Percentiles rank a stretch among this genome's conserved stretches.
Evolutionary conservation across 1,140 invertebrate genomes (phyloP).

Genomic region (Eupeodes corollae): DNA sequence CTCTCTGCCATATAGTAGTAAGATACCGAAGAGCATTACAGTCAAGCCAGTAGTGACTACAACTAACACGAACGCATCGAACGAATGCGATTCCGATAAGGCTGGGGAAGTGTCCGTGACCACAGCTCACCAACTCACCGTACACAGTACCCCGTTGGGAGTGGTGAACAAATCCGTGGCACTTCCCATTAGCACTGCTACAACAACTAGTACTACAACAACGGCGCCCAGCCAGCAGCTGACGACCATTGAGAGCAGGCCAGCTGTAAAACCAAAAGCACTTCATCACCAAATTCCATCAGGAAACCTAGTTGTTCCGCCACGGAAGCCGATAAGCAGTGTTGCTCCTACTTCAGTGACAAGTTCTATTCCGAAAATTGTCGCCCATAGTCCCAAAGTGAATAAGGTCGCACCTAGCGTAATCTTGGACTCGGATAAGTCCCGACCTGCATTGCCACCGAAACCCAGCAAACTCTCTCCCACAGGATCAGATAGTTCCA

Average conservation of each 20-base stretch:
- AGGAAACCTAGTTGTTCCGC: constrained; percentile 30
- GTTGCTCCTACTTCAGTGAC: constrained; percentile 63
- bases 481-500: constrained; percentile 12
- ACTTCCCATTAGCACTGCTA: constrained; percentile 12
- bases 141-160: constrained; percentile 53
- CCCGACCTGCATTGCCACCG: constrained; percentile 57
- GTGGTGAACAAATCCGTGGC: constrained; percentile 48
- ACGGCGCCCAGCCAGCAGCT: constrained; percentile 13
- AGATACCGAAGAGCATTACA: constrained; percentile 31
- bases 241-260: constrained; percentile 6
- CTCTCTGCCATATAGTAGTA: constrained; percentile 19
- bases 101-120: background rate
- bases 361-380: constrained; percentile 50
- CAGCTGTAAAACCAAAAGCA: constrained; percentile 24
- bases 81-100: constrained; percentile 5
- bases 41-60: constrained; percentile 25
- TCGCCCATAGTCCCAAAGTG: constrained; percentile 46
- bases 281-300: constrained; percentile 16
- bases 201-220: background rate
- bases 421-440: constrained; percentile 38
- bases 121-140: constrained; percentile 41
- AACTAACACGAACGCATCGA: constrained; percentile 8
- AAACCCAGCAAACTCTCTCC: constrained; percentile 47
- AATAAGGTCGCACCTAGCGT: constrained; percentile 35
- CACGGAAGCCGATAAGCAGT: constrained; percentile 66